Evolutionary conservation across 1,140 invertebrate species (phyloP).

Genomic region (Tenebrio molitor): DNA sequence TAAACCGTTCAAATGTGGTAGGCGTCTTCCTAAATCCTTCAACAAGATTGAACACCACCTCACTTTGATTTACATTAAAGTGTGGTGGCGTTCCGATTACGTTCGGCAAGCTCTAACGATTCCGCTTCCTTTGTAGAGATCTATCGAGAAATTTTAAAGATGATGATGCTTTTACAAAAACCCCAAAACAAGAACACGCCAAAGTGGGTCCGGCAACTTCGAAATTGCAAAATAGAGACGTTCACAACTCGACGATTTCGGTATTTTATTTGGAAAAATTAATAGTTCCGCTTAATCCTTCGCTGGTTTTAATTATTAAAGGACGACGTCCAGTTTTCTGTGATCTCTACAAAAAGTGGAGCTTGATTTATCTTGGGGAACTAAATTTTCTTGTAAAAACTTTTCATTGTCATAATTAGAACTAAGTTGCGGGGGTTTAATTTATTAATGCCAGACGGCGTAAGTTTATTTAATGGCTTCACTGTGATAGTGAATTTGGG

Average conservation of each 20-base stretch:
- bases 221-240: no score
- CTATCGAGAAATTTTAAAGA: constrained; percentile 13
- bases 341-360: no score
- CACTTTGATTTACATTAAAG: constrained; percentile 36
- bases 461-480: neutral
- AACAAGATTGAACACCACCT: constrained; percentile 31
- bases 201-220: no score
- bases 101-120: constrained; percentile 13
- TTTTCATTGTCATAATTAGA: neutral
- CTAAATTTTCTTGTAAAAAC: no score
- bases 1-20: constrained; percentile 19
- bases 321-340: no score
- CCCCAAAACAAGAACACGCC: no score
- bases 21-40: constrained; percentile 32
- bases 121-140: constrained; percentile 14
- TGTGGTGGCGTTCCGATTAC: constrained; percentile 16
- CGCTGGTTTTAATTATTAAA: no score
- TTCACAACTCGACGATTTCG: no score
- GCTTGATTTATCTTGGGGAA: no score
- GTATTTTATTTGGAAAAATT: no score
- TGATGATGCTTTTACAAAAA: no score
- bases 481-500: neutral
- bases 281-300: no score
- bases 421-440: neutral
- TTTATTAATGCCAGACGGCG: neutral